Evolutionary conservation across 2,888 invertebrate species (phyloP).

Genomic region (Himalopsyche japonica): DNA sequence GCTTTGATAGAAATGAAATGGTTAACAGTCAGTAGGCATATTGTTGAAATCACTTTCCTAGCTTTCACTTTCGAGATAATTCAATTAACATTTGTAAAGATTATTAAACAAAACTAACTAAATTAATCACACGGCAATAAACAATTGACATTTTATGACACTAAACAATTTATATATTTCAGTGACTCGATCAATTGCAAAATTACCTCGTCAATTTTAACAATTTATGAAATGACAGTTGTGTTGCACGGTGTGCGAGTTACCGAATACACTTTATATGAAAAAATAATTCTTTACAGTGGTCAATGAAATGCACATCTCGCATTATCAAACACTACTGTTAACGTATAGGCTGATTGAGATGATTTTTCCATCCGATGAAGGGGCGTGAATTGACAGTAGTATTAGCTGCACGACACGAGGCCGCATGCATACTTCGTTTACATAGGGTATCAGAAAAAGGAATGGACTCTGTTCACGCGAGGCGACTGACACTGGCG

Average conservation of each 20-base stretch:
- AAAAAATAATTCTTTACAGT: slow-evolving; percentile 14
- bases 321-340: background rate
- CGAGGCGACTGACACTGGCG: background rate
- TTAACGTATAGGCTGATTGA: background rate
- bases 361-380: background rate
- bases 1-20: background rate
- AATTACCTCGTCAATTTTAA: slow-evolving; percentile 2
- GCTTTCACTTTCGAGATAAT: slow-evolving; percentile 22
- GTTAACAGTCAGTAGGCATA: slow-evolving; percentile 9
- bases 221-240: background rate
- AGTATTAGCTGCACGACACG: background rate
- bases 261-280: slow-evolving; percentile 9
- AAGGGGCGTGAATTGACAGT: background rate
- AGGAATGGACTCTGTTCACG: background rate
- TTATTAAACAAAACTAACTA: slow-evolving; percentile 37
- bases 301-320: slow-evolving; percentile 5
- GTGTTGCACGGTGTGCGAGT: background rate
- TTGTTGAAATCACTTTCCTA: slow-evolving; percentile 13
- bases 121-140: slow-evolving; percentile 29
- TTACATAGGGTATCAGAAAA: too few species aligned
- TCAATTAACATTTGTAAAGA: slow-evolving; percentile 33
- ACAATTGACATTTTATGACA: slow-evolving; percentile 11
- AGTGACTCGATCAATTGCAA: slow-evolving; percentile 7
- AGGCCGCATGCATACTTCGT: background rate
- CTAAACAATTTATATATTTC: background rate